Evolutionary conservation across 2,888 invertebrate species (phyloP).

Genomic region (Stratiomys singularior): DNA sequence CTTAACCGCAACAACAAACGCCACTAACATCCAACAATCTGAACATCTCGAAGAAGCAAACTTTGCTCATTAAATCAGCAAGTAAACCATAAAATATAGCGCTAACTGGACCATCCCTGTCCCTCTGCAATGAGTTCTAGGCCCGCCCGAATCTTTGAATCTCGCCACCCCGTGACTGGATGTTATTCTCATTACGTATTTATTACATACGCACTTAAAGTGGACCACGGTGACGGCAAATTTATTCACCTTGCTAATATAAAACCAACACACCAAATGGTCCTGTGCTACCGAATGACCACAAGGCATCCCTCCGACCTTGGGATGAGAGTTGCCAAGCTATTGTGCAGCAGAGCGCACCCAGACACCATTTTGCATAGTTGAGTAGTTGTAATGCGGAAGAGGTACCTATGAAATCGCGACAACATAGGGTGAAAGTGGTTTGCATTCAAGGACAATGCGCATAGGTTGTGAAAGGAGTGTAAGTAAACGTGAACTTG

Average conservation of each 20-base stretch:
- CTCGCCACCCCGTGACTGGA: constrained; percentile 33
- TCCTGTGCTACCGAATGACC: neutral
- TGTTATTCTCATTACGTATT: constrained; percentile 51
- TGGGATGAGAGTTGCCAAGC: too few relatives aligned
- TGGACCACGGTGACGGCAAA: constrained; percentile 48
- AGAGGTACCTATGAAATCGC: neutral
- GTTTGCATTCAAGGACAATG: too few relatives aligned
- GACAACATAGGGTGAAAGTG: neutral
- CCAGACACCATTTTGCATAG: too few relatives aligned
- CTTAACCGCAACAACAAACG: constrained; percentile 20
- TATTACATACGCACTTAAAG: constrained; percentile 52
- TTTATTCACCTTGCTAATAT: constrained; percentile 52
- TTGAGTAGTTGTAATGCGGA: neutral
- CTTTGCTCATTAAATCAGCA: constrained; percentile 52
- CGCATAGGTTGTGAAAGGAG: too few relatives aligned
- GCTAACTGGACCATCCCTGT: constrained; percentile 44
- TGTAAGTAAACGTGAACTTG: neutral
- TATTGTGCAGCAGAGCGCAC: too few relatives aligned
- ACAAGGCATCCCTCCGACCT: neutral
- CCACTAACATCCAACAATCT: constrained; percentile 28
- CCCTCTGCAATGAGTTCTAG: neutral
- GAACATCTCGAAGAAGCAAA: constrained; percentile 45
- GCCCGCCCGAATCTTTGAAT: constrained; percentile 12
- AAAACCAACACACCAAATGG: constrained; percentile 45
- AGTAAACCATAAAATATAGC: constrained; percentile 52